phyloP scores from a whole-genome alignment of 30 jellyfish, hydroid and myxozoan species.

The Euphysa ruthae region DNA sequence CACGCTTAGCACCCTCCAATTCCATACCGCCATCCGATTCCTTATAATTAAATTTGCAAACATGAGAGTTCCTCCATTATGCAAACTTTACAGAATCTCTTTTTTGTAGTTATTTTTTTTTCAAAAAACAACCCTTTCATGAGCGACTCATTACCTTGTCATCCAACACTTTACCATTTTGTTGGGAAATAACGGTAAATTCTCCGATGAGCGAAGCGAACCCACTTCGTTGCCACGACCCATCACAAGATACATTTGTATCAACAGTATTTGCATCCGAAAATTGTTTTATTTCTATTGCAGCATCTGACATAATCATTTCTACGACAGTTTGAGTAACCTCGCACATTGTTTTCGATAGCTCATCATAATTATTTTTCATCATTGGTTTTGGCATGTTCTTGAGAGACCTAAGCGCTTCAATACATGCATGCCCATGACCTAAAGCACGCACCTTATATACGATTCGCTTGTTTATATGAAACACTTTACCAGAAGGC shows the following conservation, averaged over 20 bases:
- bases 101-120: too few species aligned
- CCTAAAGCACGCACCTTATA: too few species aligned
- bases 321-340: background rate
- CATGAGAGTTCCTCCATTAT: too few species aligned
- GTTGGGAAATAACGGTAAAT: background rate
- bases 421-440: too few species aligned
- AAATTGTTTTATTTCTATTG: background rate
- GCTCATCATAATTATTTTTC: background rate
- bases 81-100: too few species aligned
- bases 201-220: background rate
- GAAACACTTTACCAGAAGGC: too few species aligned
- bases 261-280: too few species aligned
- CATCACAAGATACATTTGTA: constrained; percentile 1
- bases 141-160: background rate
- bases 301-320: background rate
- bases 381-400: background rate
- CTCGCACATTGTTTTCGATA: background rate
- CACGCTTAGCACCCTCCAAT: constrained; percentile 15
- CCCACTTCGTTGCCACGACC: background rate
- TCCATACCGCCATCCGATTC: constrained; percentile 22
- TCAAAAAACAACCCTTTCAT: background rate
- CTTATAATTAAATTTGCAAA: too few species aligned
- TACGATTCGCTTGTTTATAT: too few species aligned
- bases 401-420: too few species aligned
- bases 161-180: background rate